A percentile compares a stretch with the other conserved stretches of the same genome.
Conservation (phyloP, 2,797 vertebrate species). For the Stomatorhinus walkeri region DNA sequence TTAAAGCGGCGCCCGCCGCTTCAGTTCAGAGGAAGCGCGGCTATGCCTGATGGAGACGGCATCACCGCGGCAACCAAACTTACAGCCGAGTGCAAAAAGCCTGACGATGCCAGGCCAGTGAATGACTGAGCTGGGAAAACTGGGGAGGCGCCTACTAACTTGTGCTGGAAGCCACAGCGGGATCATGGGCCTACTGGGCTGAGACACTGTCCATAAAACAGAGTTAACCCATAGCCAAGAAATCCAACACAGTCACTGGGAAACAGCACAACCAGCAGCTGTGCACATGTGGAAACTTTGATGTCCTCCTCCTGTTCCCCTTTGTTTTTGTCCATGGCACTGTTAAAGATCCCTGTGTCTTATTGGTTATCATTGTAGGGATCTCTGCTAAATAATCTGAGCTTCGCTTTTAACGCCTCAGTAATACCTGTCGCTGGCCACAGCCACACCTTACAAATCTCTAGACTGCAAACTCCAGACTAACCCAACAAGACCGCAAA, state of each 20-base stretch:
- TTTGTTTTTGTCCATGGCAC: neutral
- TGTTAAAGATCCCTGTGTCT: neutral
- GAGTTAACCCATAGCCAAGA: neutral
- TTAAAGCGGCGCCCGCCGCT: neutral
- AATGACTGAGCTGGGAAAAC: neutral
- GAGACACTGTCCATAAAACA: neutral
- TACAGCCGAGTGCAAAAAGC: neutral
- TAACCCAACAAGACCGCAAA: neutral
- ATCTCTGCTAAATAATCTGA: neutral
- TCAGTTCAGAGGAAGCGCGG: neutral
- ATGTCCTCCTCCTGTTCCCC: neutral
- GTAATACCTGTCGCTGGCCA: neutral
- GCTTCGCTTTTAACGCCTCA: neutral
- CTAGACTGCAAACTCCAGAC: neutral
- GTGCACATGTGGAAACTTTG: neutral
- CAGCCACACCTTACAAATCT: neutral
- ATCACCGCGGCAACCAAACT: neutral
- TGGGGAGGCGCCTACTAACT: neutral
- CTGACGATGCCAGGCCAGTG: neutral
- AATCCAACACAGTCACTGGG: neutral
- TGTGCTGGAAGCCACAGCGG: neutral
- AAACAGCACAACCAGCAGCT: neutral
- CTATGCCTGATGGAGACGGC: neutral
- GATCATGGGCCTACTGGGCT: neutral
- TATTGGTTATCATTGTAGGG: neutral